Evolutionary conservation across 2,888 invertebrate species (phyloP).

Genomic region (Nemapogon koenigi): DNA sequence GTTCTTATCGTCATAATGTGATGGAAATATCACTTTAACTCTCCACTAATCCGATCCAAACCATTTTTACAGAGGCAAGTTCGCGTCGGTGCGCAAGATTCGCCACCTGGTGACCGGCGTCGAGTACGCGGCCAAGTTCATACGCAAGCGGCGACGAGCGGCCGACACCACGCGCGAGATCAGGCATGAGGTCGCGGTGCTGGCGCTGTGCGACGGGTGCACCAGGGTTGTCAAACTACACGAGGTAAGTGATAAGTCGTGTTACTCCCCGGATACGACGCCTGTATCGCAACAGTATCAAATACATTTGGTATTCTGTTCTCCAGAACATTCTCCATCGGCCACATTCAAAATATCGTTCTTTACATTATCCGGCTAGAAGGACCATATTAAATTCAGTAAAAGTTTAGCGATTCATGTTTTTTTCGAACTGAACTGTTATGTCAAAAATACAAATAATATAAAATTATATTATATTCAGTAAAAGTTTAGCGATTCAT

Average conservation of each 20-base stretch:
- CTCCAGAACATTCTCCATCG: no score
- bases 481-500: no score
- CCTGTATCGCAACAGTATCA: background rate
- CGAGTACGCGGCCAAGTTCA: constrained; percentile 96
- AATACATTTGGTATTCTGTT: background rate
- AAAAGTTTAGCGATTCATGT: no score
- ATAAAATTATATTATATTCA: no score
- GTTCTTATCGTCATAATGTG: no score
- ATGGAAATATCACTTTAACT: no score
- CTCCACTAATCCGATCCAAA: no score
- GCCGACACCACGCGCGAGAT: constrained; percentile 87
- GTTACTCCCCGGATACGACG: constrained; percentile 9
- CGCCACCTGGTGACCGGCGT: constrained; percentile 84
- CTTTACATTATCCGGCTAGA: no score
- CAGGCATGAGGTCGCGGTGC: constrained; percentile 91
- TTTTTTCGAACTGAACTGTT: no score
- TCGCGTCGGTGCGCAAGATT: constrained; percentile 92
- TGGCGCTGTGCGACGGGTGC: constrained; percentile 84
- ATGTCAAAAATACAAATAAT: no score
- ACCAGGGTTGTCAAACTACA: constrained; percentile 88
- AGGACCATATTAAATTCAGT: no score
- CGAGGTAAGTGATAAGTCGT: constrained; percentile 61
- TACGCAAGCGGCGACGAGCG: constrained; percentile 88
- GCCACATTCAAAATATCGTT: no score
- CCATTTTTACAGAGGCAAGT: constrained; percentile 88